phyloP scores from a whole-genome alignment of 2,113 vertebrate species.

The Tapirus terrestris region DNA sequence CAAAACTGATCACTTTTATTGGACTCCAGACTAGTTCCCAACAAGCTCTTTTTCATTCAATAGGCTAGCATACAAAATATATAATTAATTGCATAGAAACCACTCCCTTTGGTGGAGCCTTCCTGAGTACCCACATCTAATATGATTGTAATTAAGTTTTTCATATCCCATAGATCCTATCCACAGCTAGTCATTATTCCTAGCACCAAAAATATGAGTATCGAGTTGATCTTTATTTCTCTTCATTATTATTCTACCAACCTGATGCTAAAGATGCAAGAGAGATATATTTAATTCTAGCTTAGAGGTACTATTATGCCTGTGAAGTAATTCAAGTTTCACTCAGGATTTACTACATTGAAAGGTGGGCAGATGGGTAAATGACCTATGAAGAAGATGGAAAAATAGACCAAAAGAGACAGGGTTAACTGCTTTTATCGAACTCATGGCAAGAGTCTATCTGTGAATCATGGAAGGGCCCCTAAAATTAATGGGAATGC shows the following conservation, averaged over 20 bases:
- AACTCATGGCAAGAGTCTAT: background rate
- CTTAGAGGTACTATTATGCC: background rate
- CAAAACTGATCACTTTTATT: background rate
- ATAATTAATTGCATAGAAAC: background rate
- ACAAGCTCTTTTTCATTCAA: background rate
- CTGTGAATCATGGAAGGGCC: background rate
- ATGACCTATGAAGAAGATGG: background rate
- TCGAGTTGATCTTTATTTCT: background rate
- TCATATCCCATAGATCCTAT: background rate
- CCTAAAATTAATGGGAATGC: background rate
- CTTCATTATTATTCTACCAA: background rate
- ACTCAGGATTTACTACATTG: background rate
- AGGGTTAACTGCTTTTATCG: background rate
- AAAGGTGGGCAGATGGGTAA: background rate
- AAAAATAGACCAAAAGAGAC: background rate
- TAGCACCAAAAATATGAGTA: background rate
- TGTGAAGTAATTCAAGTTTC: background rate
- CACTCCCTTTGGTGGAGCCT: background rate
- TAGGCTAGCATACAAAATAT: background rate
- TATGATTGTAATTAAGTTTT: slow-evolving; percentile 1
- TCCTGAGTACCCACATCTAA: background rate
- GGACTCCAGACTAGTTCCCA: background rate
- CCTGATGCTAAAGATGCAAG: background rate
- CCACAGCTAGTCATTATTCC: background rate
- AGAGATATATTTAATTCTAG: background rate